Percentiles rank a stretch among this genome's conserved stretches.
Conservation (phyloP, 2,113 vertebrate species). For the Otis tarda region DNA sequence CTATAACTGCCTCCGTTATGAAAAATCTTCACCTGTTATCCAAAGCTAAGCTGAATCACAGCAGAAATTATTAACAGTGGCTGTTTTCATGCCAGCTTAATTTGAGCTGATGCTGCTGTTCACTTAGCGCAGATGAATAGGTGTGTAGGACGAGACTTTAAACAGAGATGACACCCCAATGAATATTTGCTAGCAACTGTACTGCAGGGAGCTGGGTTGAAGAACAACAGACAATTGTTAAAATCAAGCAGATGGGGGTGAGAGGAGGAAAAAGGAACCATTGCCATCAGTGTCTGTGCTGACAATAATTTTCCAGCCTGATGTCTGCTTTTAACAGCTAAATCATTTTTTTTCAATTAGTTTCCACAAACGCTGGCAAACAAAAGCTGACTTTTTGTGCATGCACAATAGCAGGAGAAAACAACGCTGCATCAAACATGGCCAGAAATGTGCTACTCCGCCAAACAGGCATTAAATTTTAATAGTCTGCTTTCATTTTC, state of each 20-base stretch:
- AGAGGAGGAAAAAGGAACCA: constrained; percentile 9
- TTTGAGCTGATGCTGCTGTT: constrained; percentile 77
- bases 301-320: constrained; percentile 49
- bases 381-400: constrained; percentile 56
- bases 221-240: constrained; percentile 62
- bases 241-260: neutral
- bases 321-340: constrained; percentile 66
- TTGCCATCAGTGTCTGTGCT: constrained; percentile 11
- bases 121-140: constrained; percentile 79
- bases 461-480: constrained; percentile 77
- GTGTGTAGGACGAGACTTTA: constrained; percentile 73
- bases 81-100: constrained; percentile 81
- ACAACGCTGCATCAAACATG: constrained; percentile 43
- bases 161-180: constrained; percentile 76
- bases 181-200: constrained; percentile 71
- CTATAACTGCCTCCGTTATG: constrained; percentile 80
- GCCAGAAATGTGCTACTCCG: constrained; percentile 55
- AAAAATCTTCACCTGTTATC: constrained; percentile 85
- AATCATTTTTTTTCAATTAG: constrained; percentile 73
- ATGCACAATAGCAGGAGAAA: constrained; percentile 31
- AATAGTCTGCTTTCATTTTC: constrained; percentile 77
- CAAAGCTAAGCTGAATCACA: constrained; percentile 76
- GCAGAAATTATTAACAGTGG: constrained; percentile 80
- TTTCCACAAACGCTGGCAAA: constrained; percentile 68
- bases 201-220: constrained; percentile 52